Conservation (phyloP, 2,888 invertebrate genomes). For the Orthosia gracilis region DNA sequence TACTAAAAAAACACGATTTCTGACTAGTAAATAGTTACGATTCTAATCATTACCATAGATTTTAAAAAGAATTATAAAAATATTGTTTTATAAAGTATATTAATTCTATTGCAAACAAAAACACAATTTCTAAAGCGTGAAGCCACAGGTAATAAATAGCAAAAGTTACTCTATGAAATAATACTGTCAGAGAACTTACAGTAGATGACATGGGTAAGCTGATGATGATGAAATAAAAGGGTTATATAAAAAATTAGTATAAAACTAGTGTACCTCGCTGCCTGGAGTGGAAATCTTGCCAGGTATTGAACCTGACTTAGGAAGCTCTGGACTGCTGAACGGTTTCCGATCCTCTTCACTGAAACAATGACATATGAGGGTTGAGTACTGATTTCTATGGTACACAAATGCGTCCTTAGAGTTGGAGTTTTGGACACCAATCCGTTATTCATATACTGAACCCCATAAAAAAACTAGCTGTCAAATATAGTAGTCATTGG, state of each 20-base stretch:
- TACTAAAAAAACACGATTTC: neutral
- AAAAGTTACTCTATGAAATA: neutral
- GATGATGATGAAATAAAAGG: slow-evolving; percentile 26
- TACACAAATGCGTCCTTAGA: too few relatives aligned
- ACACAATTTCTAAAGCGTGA: neutral
- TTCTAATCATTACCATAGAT: neutral
- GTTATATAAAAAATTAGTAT: slow-evolving; percentile 49
- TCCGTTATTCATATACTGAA: too few relatives aligned
- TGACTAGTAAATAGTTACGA: neutral
- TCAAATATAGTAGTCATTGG: too few relatives aligned
- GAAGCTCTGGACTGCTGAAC: slow-evolving; percentile 85
- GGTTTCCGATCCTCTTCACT: slow-evolving; percentile 86
- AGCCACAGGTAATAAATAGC: neutral
- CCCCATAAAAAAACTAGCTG: too few relatives aligned
- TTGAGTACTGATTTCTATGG: neutral
- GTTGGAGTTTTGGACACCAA: too few relatives aligned
- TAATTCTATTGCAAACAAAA: neutral
- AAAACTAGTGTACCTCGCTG: slow-evolving; percentile 77
- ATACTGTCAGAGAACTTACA: slow-evolving; percentile 12
- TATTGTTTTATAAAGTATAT: neutral
- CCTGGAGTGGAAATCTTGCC: slow-evolving; percentile 79
- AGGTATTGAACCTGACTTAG: slow-evolving; percentile 78
- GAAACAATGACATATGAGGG: slow-evolving; percentile 26
- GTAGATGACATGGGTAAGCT: neutral
- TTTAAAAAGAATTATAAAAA: too few relatives aligned